Conservation (phyloP, 1,140 invertebrate genomes). For the Spodoptera frugiperda region DNA sequence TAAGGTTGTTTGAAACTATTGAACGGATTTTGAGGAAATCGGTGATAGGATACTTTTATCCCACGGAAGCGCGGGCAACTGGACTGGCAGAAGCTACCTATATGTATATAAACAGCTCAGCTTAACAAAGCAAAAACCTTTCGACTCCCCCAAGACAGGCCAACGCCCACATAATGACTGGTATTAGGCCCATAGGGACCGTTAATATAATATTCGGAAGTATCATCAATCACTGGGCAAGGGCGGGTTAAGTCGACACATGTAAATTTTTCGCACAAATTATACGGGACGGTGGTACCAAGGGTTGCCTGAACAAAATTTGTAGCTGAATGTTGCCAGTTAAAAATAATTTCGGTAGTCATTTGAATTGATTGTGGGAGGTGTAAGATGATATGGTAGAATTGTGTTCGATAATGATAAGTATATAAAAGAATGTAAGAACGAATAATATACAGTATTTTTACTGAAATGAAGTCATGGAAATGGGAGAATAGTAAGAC, state of each 20-base stretch:
- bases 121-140: neutral
- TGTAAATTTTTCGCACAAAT: constrained; percentile 79
- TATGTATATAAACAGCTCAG: neutral
- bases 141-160: constrained; percentile 24
- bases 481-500: no score
- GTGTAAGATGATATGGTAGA: constrained; percentile 1
- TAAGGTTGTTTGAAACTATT: no score
- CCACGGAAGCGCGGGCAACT: no score
- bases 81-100: no score
- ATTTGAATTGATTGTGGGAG: constrained; percentile 25
- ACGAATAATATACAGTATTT: no score
- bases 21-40: no score
- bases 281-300: constrained; percentile 64
- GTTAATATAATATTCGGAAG: constrained; percentile 78
- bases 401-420: neutral
- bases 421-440: no score
- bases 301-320: constrained; percentile 60
- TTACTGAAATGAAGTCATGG: no score
- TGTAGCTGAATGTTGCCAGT: constrained; percentile 37
- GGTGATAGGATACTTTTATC: no score
- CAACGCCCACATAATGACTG: constrained; percentile 28
- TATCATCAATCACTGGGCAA: constrained; percentile 77
- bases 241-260: constrained; percentile 82
- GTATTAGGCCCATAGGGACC: constrained; percentile 45
- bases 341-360: constrained; percentile 5